These are phyloP conservation scores for Conistra vaccinii DNA, from an alignment of 2,888 invertebrate species.

Conservation along the genomic window DNA sequence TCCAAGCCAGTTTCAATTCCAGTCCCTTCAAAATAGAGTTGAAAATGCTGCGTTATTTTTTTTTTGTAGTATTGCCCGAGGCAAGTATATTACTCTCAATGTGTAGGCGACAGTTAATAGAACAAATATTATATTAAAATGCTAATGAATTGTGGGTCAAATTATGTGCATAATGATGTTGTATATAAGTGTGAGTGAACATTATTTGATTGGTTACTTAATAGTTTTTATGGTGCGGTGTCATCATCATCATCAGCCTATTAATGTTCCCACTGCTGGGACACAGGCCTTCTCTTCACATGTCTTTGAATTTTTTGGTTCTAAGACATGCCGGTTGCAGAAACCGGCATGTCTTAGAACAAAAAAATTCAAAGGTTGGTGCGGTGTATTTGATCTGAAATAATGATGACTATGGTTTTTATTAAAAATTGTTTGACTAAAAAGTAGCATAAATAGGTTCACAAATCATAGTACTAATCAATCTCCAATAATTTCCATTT, in stretches of 20 bases:
- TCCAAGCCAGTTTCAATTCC: not conserved
- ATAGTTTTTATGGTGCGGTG: not conserved
- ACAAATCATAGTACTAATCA: not conserved
- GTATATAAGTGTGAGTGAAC: not conserved
- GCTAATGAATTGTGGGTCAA: constrained; percentile 27
- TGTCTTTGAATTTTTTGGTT: too few relatives aligned
- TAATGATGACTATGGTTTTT: not conserved
- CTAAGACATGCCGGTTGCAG: too few relatives aligned
- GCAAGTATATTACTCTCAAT: not conserved
- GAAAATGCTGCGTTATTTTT: not conserved
- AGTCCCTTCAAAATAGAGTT: not conserved
- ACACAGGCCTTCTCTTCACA: too few relatives aligned
- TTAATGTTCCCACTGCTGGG: too few relatives aligned
- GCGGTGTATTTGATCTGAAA: not conserved
- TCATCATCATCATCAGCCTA: too few relatives aligned
- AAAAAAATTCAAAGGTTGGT: too few relatives aligned
- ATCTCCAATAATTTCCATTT: not conserved
- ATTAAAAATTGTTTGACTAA: not conserved
- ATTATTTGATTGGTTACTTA: not conserved
- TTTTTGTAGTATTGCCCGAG: not conserved
- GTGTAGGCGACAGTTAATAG: constrained; percentile 31
- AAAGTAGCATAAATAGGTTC: not conserved
- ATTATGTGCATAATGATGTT: constrained; percentile 26
- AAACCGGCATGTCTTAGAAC: too few relatives aligned
- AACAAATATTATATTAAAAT: constrained; percentile 37